These are phyloP conservation scores for Pithys albifrons DNA, from an alignment of 2,113 vertebrate species.

Conservation along the genomic window DNA sequence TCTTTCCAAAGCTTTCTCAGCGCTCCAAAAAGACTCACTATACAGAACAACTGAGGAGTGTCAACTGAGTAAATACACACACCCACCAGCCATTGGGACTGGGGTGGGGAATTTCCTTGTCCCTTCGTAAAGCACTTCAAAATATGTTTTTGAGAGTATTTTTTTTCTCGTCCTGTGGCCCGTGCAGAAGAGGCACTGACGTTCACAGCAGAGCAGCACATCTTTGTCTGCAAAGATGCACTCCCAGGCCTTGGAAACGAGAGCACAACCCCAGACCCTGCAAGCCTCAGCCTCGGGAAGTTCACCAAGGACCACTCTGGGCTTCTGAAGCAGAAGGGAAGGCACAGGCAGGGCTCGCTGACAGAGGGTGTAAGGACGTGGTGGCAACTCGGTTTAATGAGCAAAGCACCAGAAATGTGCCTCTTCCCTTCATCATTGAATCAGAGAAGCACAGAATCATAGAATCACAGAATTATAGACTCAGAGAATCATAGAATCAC, in stretches of 20 bases:
- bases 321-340: neutral
- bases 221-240: neutral
- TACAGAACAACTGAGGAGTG: neutral
- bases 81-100: neutral
- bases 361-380: neutral
- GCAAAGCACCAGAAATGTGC: neutral
- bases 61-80: neutral
- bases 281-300: accelerated
- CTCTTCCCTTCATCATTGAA: neutral
- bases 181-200: neutral
- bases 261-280: accelerated
- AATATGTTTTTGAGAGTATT: neutral
- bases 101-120: neutral
- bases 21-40: accelerated
- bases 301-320: no score
- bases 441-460: no score
- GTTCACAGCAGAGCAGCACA: neutral
- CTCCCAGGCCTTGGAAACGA: neutral
- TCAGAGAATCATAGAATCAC: no score
- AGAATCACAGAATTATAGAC: no score
- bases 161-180: neutral
- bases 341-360: accelerated
- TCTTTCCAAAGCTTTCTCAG: neutral
- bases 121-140: neutral
- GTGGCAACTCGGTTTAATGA: accelerated